These are phyloP conservation scores for Proisotoma minuta DNA, from an alignment of 2,888 invertebrate genomes.

Conservation along the genomic window DNA sequence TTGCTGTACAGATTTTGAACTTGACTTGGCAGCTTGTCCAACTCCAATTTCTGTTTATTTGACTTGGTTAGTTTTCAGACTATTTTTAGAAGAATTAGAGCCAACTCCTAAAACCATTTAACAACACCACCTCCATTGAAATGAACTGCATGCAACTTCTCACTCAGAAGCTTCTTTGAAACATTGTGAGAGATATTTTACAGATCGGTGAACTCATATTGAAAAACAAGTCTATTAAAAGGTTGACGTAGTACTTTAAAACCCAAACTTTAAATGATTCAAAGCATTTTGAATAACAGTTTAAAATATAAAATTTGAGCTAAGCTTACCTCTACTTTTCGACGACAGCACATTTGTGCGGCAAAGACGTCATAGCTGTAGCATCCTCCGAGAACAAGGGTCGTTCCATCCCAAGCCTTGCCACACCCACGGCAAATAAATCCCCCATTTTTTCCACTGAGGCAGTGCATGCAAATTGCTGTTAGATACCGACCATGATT, in stretches of 20 bases:
- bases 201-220: too few species aligned
- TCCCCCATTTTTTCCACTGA: conserved; percentile 66
- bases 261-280: background rate
- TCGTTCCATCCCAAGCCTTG: conserved; percentile 86
- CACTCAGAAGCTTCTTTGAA: too few species aligned
- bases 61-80: conserved; percentile 9
- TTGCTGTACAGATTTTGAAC: background rate
- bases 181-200: too few species aligned
- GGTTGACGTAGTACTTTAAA: too few species aligned
- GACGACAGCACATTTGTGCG: conserved; percentile 91
- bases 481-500: conserved; percentile 62
- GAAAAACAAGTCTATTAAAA: too few species aligned
- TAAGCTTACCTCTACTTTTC: conserved; percentile 79
- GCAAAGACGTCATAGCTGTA: conserved; percentile 98
- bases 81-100: conserved; percentile 16
- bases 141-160: too few species aligned
- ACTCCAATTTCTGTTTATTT: conserved; percentile 10
- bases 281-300: too few species aligned
- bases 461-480: conserved; percentile 89
- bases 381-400: conserved; percentile 92
- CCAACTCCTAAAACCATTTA: too few species aligned
- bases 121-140: too few species aligned
- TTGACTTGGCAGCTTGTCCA: background rate
- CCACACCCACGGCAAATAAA: conserved; percentile 80
- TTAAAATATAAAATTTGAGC: too few species aligned